Base-by-base conservation (phyloP, 2,888 invertebrate species). In the Eupithecia dodoneata region DNA sequence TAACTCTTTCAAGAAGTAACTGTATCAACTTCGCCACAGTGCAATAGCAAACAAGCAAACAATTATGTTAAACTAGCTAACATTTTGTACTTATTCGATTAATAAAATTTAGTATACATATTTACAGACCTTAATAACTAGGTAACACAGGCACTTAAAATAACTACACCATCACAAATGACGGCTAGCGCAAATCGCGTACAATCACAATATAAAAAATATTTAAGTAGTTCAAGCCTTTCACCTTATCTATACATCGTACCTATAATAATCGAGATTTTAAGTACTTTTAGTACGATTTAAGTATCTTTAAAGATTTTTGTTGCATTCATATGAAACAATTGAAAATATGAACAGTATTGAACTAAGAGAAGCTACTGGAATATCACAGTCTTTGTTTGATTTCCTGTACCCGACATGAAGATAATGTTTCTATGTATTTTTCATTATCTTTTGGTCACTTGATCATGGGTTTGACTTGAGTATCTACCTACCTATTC, bases 231-330 rank as follows among this genome's bases (percentile, higher is more conserved):
- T 69, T 69, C 42, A 74, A 77, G 59, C 59, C 65, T 45, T 47
- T 75, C 52, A 47, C 49, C 42, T 75, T 41, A 59, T 41, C 41
- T 77, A 65, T 44, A 66, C 15, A 66, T 73, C 49, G 5, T 45
- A 4, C 45, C 4, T 52, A n/a, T 69, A n/a, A 67, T 73, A 73
- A 76, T 75, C 71, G 67, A 78, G 75, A 42, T 59, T 59, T 73
- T 76, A 78, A 76, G 76, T 78, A 78, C 78, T 78, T 72, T 74
- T 15, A 78, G 74, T 74, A 78, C 73, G 30, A 67, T 70, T 75
- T 78, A 78, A 78, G 75, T 78, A 72, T 47, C 69, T 4, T 72
- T 69, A 63, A 18, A 9, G 18, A 30, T 63, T 30, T 76, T 42
- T 42, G 15, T 66, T 42, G 15, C 42, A 2, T 66, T 42, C 41